phyloP scores from a whole-genome alignment of 2,113 vertebrate species.

The Hippopotamus amphibius region DNA sequence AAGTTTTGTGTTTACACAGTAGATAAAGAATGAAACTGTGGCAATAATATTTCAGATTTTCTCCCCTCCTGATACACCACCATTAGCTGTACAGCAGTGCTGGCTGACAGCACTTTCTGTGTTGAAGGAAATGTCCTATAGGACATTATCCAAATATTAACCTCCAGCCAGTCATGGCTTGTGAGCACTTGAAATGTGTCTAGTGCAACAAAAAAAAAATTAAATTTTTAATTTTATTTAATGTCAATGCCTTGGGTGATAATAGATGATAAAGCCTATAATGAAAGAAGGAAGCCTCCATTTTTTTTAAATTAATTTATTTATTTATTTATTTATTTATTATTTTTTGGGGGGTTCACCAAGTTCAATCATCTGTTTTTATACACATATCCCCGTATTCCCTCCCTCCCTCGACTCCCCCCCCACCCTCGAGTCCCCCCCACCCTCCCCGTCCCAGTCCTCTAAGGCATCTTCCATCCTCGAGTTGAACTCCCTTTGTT shows the following conservation, averaged over 20 bases:
- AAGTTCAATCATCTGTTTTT: no score
- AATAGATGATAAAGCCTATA: neutral
- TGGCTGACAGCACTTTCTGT: neutral
- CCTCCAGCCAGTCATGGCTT: neutral
- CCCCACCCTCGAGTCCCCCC: no score
- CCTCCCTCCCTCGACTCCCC: no score
- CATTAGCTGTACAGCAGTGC: fast-evolving
- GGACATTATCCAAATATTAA: neutral
- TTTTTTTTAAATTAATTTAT: no score
- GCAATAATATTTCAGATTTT: neutral
- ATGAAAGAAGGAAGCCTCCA: neutral
- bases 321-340: no score
- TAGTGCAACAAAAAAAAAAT: neutral
- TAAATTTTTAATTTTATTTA: conserved; percentile 21
- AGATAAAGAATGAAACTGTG: conserved; percentile 42
- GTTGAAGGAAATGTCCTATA: neutral
- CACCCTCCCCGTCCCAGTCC: no score
- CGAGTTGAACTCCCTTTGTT: no score
- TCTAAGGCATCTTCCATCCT: no score
- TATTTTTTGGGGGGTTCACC: no score
- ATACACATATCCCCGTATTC: no score
- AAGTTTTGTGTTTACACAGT: neutral
- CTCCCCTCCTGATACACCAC: neutral
- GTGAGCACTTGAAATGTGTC: neutral
- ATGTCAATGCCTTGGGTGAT: neutral